Conservation (phyloP, 2,113 vertebrate genomes). For the Holacanthus passer region DNA sequence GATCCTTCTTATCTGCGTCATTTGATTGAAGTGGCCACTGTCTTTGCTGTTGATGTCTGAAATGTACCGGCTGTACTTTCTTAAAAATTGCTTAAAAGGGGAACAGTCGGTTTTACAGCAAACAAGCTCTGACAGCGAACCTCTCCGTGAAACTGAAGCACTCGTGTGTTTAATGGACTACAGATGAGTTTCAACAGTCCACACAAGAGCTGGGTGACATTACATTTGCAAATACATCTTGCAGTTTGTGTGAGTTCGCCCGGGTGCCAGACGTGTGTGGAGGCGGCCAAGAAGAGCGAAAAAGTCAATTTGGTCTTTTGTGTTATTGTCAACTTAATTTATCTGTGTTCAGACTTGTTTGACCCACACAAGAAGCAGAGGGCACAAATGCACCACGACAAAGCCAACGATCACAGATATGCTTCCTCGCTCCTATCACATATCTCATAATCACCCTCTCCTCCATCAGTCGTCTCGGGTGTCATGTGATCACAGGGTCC, state of each 20-base stretch:
- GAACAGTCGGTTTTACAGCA: constrained; percentile 39
- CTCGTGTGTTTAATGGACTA: constrained; percentile 59
- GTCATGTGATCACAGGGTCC: constrained; percentile 57
- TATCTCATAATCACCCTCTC: constrained; percentile 50
- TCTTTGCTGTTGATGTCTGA: constrained; percentile 52
- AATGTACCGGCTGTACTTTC: constrained; percentile 45
- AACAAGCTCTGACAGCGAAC: constrained; percentile 57
- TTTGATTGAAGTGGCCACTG: constrained; percentile 59
- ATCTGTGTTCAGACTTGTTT: background rate
- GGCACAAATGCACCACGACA: background rate
- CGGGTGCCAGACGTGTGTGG: background rate
- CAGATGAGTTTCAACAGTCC: constrained; percentile 62
- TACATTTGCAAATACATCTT: constrained; percentile 52
- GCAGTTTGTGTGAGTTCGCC: constrained; percentile 16
- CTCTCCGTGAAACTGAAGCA: constrained; percentile 55
- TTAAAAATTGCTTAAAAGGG: constrained; percentile 20
- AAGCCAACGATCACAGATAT: constrained; percentile 14
- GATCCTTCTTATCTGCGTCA: constrained; percentile 60
- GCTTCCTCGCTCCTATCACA: constrained; percentile 47
- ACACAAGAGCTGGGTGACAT: constrained; percentile 41
- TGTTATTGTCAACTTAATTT: constrained; percentile 13
- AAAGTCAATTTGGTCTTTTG: background rate
- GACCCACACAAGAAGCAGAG: constrained; percentile 17
- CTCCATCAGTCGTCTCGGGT: constrained; percentile 42
- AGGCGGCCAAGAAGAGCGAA: constrained; percentile 8